These are phyloP conservation scores for Baryphthengus martii DNA, from an alignment of 2,113 vertebrate species.

Conservation along the genomic window DNA sequence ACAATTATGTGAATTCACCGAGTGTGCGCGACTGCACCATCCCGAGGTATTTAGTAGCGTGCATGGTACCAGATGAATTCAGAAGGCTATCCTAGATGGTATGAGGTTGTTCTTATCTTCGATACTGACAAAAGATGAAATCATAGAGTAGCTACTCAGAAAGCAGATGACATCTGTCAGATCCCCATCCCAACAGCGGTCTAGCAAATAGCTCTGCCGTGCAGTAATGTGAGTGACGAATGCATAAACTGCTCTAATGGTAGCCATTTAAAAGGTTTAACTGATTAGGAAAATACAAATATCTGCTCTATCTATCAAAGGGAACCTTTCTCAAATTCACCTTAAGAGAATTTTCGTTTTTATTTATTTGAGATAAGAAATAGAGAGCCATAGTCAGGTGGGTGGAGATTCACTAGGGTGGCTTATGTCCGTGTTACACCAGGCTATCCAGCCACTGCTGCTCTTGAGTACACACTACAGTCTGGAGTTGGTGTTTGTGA, in stretches of 20 bases:
- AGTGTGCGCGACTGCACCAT: not conserved
- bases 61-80: not conserved
- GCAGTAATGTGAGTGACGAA: not conserved
- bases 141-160: slow-evolving; percentile 13
- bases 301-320: not conserved
- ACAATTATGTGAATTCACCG: not conserved
- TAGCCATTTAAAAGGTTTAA: not conserved
- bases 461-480: not conserved
- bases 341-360: not conserved
- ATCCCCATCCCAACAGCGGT: not conserved
- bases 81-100: not conserved
- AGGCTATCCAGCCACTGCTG: not conserved
- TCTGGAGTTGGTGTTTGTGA: not conserved
- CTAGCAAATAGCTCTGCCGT: not conserved
- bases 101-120: not conserved
- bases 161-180: not conserved
- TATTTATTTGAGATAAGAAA: not conserved
- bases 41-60: slow-evolving; percentile 1
- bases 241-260: not conserved
- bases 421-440: rapidly evolving
- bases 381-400: not conserved
- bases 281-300: not conserved
- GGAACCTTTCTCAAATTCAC: not conserved
- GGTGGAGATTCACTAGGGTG: not conserved
- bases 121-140: not conserved